A percentile compares a stretch with the other conserved stretches of the same genome.
These are phyloP conservation scores for Leptoteleia sp. DNA, from an alignment of 1,140 invertebrate genomes.

Conservation along the genomic window DNA sequence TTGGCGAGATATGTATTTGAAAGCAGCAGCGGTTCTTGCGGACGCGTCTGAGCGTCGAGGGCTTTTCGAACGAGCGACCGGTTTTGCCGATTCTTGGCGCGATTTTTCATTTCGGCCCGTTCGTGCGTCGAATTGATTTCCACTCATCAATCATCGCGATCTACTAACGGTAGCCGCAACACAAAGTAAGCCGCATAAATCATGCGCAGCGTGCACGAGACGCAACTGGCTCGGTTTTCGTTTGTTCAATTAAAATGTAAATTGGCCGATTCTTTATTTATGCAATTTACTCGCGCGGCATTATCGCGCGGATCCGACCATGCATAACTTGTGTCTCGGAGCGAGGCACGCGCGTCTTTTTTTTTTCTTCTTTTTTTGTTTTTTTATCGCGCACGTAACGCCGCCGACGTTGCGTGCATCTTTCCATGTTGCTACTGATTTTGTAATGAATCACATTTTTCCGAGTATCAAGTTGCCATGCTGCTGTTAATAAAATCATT, in stretches of 20 bases:
- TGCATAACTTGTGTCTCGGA: conserved; percentile 35
- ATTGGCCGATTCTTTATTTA: conserved; percentile 63
- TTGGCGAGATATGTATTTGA: conserved; percentile 9
- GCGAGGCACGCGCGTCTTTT: conserved; percentile 56
- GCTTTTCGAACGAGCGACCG: conserved; percentile 28
- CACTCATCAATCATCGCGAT: conserved; percentile 62
- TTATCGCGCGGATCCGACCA: conserved; percentile 30
- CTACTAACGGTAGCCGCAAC: conserved; percentile 53
- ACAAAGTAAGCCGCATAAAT: conserved; percentile 65
- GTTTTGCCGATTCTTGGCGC: conserved; percentile 14
- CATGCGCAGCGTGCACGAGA: conserved; percentile 28
- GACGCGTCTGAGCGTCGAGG: conserved; percentile 4
- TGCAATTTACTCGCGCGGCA: conserved; percentile 15
- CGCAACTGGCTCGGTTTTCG: conserved; percentile 45
- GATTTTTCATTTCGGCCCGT: conserved; percentile 37
- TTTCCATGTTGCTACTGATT: background rate
- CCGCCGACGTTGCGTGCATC: conserved; percentile 7
- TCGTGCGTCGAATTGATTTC: conserved; percentile 64
- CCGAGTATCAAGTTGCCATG: too few species aligned
- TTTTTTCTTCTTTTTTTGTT: too few species aligned
- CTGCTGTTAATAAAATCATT: too few species aligned
- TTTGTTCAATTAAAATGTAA: conserved; percentile 78
- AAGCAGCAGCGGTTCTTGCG: conserved; percentile 15
- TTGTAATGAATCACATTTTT: background rate
- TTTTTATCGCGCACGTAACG: conserved; percentile 1